Evolutionary conservation across 2,888 invertebrate genomes (phyloP), one percentile per base, ranked within the genome.

Genomic region (Watsonalla cultraria): DNA sequence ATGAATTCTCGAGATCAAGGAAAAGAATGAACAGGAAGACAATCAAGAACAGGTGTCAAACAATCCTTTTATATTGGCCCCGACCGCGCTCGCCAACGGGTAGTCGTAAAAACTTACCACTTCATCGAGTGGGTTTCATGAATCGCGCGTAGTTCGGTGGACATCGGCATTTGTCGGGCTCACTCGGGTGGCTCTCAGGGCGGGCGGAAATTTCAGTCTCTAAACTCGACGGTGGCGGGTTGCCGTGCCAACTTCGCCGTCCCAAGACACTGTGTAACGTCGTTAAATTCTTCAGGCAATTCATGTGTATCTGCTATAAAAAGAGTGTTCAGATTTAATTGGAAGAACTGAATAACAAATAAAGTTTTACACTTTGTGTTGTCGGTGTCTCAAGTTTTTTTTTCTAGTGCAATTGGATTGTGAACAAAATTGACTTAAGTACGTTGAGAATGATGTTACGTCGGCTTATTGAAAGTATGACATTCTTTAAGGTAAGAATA

Each of bases 61-160:
- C 80, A 80, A 80, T 84, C 77, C 78, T 82, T 86, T 83, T 79
- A 79, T 80, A 84, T 82, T 80, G 80, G 80, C 76, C 75, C 76
- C 76, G 70, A 81, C 80, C 78, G 75, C 78, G 76, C 76, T 84
- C 79, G 74, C 80, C 80, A 80, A 78, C 75, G 81, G 82, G 79
- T 77, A 80, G 80, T 86, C 86, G 81, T 89, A 87, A 88, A 88
- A 89, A 86, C 85, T 87, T 87, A 88, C 87, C 87, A 87, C 88
- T 88, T 87, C 88, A 89, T 88, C 86, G 85, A 84, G 86, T 84
- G 80, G 85, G 79, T 82, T 84, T 78, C 80, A 77, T 82, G 80
- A 82, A 82, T 82, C 84, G 84, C 73, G 70, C 63, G 62, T 58
- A 63, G 62, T 66, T 80, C 76, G 77, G 70, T 9, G 5, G 52